Evolutionary conservation across 2,113 vertebrate species (phyloP).

Genomic region (Silurus asotus): DNA sequence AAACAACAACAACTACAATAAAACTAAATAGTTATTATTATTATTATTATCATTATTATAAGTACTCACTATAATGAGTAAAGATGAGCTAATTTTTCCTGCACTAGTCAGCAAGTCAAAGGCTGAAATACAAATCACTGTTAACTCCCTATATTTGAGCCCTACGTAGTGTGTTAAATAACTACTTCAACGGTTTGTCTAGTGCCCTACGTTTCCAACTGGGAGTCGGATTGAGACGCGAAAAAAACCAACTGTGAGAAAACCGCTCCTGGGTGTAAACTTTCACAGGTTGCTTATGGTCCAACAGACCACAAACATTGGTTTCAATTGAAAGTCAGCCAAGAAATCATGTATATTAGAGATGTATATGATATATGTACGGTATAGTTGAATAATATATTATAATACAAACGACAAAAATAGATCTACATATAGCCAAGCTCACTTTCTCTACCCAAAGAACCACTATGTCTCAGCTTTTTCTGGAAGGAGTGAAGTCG

Average conservation of each 20-base stretch:
- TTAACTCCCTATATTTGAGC: neutral
- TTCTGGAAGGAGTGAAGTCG: neutral
- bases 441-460: neutral
- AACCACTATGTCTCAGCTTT: neutral
- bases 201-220: neutral
- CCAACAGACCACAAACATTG: neutral
- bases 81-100: neutral
- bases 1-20: neutral
- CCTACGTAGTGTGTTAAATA: neutral
- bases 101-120: neutral
- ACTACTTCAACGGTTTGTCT: neutral
- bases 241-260: neutral
- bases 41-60: too few species aligned
- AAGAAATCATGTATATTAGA: too few species aligned
- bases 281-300: neutral
- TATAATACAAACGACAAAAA: too few species aligned
- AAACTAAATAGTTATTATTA: too few species aligned
- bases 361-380: neutral
- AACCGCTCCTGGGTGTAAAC: neutral
- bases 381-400: too few species aligned
- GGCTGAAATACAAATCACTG: neutral
- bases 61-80: neutral
- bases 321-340: neutral
- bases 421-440: too few species aligned
- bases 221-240: neutral